Percentiles rank a stretch among this genome's conserved stretches.
Evolutionary conservation across 2,797 vertebrate genomes (phyloP).

Genomic region (Rhinella marina): DNA sequence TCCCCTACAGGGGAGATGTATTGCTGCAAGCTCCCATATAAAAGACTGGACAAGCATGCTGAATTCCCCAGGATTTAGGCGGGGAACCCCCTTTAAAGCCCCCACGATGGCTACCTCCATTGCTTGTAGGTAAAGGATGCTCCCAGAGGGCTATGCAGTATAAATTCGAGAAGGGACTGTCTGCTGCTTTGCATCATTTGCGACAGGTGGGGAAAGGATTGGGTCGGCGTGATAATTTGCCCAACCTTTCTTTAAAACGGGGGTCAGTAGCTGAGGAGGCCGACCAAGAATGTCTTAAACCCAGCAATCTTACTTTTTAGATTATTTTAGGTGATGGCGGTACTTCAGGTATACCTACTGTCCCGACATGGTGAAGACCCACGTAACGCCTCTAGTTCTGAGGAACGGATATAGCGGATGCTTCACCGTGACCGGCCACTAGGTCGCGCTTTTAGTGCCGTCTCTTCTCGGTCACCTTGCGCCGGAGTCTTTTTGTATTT

Average conservation of each 20-base stretch:
- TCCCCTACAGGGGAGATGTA: no score
- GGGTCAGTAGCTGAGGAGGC: background rate
- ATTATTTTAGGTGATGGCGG: background rate
- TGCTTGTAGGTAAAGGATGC: constrained; percentile 2
- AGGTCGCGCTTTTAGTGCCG: background rate
- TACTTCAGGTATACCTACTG: background rate
- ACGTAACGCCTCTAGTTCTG: background rate
- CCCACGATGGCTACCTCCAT: background rate
- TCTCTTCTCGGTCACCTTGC: background rate
- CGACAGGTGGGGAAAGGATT: background rate
- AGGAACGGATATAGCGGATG: background rate
- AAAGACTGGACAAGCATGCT: no score
- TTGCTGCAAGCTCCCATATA: no score
- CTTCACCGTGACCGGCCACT: background rate
- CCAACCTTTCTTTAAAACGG: background rate
- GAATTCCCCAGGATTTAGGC: no score
- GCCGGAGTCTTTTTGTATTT: background rate
- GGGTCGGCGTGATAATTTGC: background rate
- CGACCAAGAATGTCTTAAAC: constrained; percentile 1
- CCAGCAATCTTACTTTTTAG: background rate
- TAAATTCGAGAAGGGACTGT: background rate
- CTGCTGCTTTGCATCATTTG: background rate
- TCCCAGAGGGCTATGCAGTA: background rate
- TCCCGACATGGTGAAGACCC: background rate
- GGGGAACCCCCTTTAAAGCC: background rate